Evolutionary conservation across 2,797 vertebrate genomes (phyloP), one percentile per base, ranked within the genome.

Genomic region (Enteromius treurensis): DNA sequence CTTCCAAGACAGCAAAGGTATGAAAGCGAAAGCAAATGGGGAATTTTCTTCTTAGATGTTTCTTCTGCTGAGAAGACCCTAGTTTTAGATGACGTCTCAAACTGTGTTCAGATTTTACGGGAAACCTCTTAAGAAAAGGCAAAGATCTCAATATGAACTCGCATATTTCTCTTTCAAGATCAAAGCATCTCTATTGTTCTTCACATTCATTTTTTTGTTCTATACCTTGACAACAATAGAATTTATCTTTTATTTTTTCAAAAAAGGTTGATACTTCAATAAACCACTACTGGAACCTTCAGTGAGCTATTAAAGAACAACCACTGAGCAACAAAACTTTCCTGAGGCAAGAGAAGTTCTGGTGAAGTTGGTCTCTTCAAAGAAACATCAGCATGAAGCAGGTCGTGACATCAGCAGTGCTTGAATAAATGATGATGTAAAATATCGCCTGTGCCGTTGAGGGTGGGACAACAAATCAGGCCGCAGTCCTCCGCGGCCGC

Each of bases 381-480:
- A 60, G 19, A 45, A 81, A 51, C 81, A 68, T 75, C 73, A 74
- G 70, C 65, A 77, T 19, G 64, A 53, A 76, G 23, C 76, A 76
- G 51, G n/a, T 7, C 19, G 29, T 47, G 60, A 74, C 69, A 79
- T 86, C 68, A 32, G 70, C 79, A 67, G 79, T 80, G 47, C 53
- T 53, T 79, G 60, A 71, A 19, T 86, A 78, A 86, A 70, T 45
- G 51, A 89, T 86, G 81, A 82, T 85, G 77, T 80, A 81, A 87
- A 77, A 83, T 80, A 82, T 89, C 71, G 82, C 85, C 76, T 87
- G 78, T n/a, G 82, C 68, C 15, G 23, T 78, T 81, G 34, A 53
- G 75, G 85, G 83, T 47, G 77, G 79, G 74, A 84, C 81, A 83
- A 87, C 71, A 86, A 88, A 91, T 88, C 85, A 90, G 71, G 65